These are phyloP conservation scores for Empidonax traillii DNA, from an alignment of 2,113 vertebrate genomes.

Conservation along the genomic window DNA sequence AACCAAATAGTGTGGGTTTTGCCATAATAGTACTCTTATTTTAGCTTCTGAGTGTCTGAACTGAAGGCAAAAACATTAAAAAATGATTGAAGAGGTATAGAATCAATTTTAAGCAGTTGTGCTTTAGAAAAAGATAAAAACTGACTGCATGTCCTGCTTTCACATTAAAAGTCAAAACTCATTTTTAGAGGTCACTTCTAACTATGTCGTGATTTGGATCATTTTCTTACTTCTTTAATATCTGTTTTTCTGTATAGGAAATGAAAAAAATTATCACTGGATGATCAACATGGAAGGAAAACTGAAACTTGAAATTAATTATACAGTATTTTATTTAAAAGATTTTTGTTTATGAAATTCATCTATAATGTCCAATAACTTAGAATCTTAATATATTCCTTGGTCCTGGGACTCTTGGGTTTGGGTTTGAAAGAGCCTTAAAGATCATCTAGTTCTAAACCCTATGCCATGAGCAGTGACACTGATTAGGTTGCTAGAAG, in stretches of 20 bases:
- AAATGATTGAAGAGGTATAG: neutral
- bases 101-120: neutral
- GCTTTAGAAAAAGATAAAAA: neutral
- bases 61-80: neutral
- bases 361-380: neutral
- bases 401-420: neutral
- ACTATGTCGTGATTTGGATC: neutral
- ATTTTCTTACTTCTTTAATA: neutral
- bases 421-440: neutral
- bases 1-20: neutral
- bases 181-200: neutral
- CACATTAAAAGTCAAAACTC: neutral
- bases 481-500: neutral
- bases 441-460: neutral
- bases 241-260: neutral
- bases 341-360: neutral
- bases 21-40: neutral
- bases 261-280: neutral
- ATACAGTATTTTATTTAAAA: neutral
- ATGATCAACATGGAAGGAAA: neutral
- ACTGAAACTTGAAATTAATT: neutral
- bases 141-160: neutral
- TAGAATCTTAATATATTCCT: neutral
- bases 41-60: neutral
- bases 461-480: neutral